Evolutionary conservation across 2,797 vertebrate species (phyloP).

Genomic region (Rhadinocentrus ornatus): DNA sequence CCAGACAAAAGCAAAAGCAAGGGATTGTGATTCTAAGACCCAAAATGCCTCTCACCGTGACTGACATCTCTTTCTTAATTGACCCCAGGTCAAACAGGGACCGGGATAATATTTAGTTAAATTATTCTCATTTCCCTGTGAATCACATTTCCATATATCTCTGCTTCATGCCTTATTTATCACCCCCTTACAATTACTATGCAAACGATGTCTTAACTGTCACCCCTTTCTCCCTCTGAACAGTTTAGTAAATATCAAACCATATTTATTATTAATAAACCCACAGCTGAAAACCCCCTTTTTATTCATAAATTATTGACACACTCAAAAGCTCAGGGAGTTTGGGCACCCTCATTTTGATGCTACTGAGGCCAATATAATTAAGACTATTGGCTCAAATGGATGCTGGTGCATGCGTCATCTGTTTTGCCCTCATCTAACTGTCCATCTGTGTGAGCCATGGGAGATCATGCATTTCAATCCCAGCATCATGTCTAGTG

Average conservation of each 20-base stretch:
- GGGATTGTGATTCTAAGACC: conserved; percentile 64
- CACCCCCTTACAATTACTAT: conserved; percentile 82
- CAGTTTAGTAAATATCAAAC: conserved; percentile 88
- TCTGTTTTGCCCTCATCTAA: conserved; percentile 58
- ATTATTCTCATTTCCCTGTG: conserved; percentile 82
- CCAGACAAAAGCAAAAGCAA: conserved; percentile 58
- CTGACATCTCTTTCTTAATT: conserved; percentile 82
- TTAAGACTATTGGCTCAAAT: conserved; percentile 72
- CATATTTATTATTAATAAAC: conserved; percentile 86
- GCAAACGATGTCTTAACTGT: conserved; percentile 82
- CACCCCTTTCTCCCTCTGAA: conserved; percentile 77
- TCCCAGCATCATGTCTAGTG: conserved; percentile 61
- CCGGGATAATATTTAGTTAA: conserved; percentile 85
- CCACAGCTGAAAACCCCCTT: conserved; percentile 74
- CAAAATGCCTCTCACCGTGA: conserved; percentile 47
- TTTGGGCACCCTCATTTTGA: conserved; percentile 68
- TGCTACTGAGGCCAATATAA: conserved; percentile 72
- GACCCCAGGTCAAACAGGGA: conserved; percentile 81
- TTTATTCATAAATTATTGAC: conserved; percentile 81
- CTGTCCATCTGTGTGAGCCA: conserved; percentile 74
- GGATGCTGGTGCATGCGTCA: conserved; percentile 53
- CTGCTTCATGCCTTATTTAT: conserved; percentile 85
- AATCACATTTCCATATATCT: conserved; percentile 84
- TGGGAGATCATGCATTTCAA: conserved; percentile 75
- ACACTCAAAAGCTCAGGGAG: conserved; percentile 73